Percentiles rank a stretch among this genome's conserved stretches.
Conservation (phyloP, 2,888 invertebrate species). For the Caprella mutica region DNA sequence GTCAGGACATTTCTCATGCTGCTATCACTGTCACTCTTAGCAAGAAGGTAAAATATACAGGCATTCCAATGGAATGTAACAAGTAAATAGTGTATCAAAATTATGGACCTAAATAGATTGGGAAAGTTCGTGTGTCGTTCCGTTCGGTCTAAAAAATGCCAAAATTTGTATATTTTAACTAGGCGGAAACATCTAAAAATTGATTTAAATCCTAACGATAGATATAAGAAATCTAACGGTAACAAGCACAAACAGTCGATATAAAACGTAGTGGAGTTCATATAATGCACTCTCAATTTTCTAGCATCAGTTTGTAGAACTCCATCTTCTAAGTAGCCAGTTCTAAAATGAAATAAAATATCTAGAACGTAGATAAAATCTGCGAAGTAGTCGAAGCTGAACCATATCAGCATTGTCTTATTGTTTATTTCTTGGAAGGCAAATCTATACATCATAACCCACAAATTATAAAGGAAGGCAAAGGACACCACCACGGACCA, state of each 20-base stretch:
- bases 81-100: slow-evolving; percentile 43
- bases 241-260: slow-evolving; percentile 95
- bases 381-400: slow-evolving; percentile 81
- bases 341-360: slow-evolving; percentile 93
- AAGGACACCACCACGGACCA: slow-evolving; percentile 95
- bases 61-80: slow-evolving; percentile 99
- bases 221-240: slow-evolving; percentile 93
- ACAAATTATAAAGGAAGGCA: slow-evolving; percentile 92
- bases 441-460: slow-evolving; percentile 97
- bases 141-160: slow-evolving; percentile 96
- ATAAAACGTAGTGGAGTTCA: slow-evolving; percentile 96
- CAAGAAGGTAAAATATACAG: slow-evolving; percentile 92
- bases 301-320: slow-evolving; percentile 90
- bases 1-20: too few relatives aligned
- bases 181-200: slow-evolving; percentile 88
- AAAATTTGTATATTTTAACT: slow-evolving; percentile 94
- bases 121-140: slow-evolving; percentile 98
- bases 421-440: slow-evolving; percentile 87
- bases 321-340: slow-evolving; percentile 87
- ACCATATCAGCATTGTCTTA: slow-evolving; percentile 42
- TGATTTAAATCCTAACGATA: slow-evolving; percentile 89
- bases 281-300: slow-evolving; percentile 88
- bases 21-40: slow-evolving; percentile 88
- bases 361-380: slow-evolving; percentile 93
- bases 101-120: slow-evolving; percentile 63